These are phyloP conservation scores for Drosophila longiperda DNA, from an alignment of 2,888 invertebrate species.

Conservation along the genomic window DNA sequence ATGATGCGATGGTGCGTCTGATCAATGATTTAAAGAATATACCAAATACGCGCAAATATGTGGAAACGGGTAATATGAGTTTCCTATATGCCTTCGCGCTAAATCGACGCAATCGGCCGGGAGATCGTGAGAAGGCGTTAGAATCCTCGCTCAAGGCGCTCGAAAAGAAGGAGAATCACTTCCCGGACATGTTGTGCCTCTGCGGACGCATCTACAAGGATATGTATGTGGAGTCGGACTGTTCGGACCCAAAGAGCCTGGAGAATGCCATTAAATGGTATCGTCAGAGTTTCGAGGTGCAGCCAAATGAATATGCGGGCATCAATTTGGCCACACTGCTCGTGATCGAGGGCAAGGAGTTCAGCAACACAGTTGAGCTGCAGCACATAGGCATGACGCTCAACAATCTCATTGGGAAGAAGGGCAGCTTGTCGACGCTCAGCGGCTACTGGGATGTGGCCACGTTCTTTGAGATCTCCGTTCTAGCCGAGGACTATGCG, in stretches of 20 bases:
- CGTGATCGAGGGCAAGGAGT: slow-evolving; percentile 98
- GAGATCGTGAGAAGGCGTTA: slow-evolving; percentile 97
- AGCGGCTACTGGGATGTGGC: slow-evolving; percentile 99
- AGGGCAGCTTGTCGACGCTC: slow-evolving; percentile 96
- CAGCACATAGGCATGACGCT: slow-evolving; percentile 97
- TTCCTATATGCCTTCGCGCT: slow-evolving; percentile 98
- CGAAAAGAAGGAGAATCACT: slow-evolving; percentile 96
- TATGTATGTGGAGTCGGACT: slow-evolving; percentile 98
- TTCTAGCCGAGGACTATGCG: slow-evolving; percentile 97
- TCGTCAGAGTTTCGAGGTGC: slow-evolving; percentile 97
- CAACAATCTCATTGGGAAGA: slow-evolving; percentile 98
- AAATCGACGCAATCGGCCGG: slow-evolving; percentile 96
- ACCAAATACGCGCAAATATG: slow-evolving; percentile 94
- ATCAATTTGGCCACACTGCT: slow-evolving; percentile 98
- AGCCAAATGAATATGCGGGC: slow-evolving; percentile 99
- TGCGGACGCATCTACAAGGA: slow-evolving; percentile 99
- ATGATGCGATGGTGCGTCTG: slow-evolving; percentile 98
- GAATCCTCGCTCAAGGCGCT: slow-evolving; percentile 96
- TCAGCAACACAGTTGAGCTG: slow-evolving; percentile 95
- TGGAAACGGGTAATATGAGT: slow-evolving; percentile 95
- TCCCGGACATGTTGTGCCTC: slow-evolving; percentile 98
- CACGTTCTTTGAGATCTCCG: slow-evolving; percentile 99
- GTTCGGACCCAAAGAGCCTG: slow-evolving; percentile 94
- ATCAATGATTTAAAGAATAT: slow-evolving; percentile 96
- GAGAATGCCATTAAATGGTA: slow-evolving; percentile 98